Base-by-base conservation (phyloP, 1,140 invertebrate genomes). In the Muscidifurax raptorellus region DNA sequence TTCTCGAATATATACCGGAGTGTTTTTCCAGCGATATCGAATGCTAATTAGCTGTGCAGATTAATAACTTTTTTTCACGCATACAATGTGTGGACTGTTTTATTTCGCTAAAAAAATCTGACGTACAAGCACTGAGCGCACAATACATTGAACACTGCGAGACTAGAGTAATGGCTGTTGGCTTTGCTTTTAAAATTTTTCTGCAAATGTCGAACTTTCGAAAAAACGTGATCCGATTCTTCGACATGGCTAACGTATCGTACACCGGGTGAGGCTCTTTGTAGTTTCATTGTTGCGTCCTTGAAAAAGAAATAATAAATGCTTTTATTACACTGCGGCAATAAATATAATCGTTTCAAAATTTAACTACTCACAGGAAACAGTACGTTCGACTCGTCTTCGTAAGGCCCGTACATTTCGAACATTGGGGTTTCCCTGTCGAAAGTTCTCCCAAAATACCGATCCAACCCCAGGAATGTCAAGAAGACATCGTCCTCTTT, bases 381-480 rank as follows among this genome's bases (percentile, higher is more conserved):
- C 3, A 80, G 10, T 22, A 69, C 25, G 32, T 80, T 32, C 27
- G n/a, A n/a, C 12, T n/a, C 2, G 9, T 36, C 36, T 22, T 80
- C 77, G 32, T 27, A 80, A 0, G 32, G 7, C 30, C 25, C 52
- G n/a, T 80, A 80, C 59, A 69, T 69, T 40, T 69, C 18, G 1
- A 80, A 80, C 77, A 80, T 80, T 12, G 78, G 64, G 9, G 64
- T 80, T 69, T 80, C 78, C 4, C 78, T 22, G 22, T 67, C 66
- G 27, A 13, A 44, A 4, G 13, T 69, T 10, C 32, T 67, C 0
- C 78, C 78, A 13, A 80, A 69, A 18, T 80, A 44, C 27, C 64
- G 28, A 44, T 80, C 15, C 12, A 80, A 18, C 9, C 28, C 12
- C 6, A 44, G 0, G 5, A 80, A 69, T 13, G 40, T 40, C 13